Base-by-base conservation (phyloP, 2,797 vertebrate species). In the Sternarchorhynchus goeldii region DNA sequence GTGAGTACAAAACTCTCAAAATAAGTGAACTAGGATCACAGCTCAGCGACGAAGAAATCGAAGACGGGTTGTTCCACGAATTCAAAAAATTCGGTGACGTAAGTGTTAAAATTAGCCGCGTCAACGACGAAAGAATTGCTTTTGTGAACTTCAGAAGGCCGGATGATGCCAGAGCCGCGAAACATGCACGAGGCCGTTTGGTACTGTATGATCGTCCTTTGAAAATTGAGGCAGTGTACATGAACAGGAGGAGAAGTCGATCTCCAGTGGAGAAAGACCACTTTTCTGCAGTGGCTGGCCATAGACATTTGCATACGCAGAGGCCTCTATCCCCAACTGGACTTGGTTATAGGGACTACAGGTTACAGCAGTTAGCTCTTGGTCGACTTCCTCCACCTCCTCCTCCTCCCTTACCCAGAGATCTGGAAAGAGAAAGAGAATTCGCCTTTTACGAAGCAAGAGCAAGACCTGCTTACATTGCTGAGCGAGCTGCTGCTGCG, bases 81-180 rank as follows among this genome's bases (percentile, higher is more conserved):
- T 99, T 99, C 78, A 99, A 98, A 62, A 97, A 98, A 84, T 99
- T 99, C 36, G 97, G 97, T 0, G 97, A 99, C 31, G 97, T 99
- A 41, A 99, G 97, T 69, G 96, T 99, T 1, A 99, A 99, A 85
- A 98, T 98, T 77, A 96, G 96, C 87, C 95, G 96, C 2, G 94
- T 96, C 62, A 94, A 95, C 80, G 96, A 98, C 55, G 97, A 98
- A 70, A 92, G 97, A 3, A 96, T 99, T 16, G 97, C 97, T 0
- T 96, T 98, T 1, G 97, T 99, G 36, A 99, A 98, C 89, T 99
- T 98, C 88, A 89, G 97, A 75, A 94, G 97, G 88, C 91, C 97
- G 0, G 97, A 99, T 90, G 97, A 99, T 75, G 97, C 97, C 77
- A 89, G 96, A 0, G 97, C 96, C 0, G 97, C 97, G 3, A 97